Evolutionary conservation across 2,113 vertebrate genomes (phyloP).

Genomic region (Malurus alboscapulatus): DNA sequence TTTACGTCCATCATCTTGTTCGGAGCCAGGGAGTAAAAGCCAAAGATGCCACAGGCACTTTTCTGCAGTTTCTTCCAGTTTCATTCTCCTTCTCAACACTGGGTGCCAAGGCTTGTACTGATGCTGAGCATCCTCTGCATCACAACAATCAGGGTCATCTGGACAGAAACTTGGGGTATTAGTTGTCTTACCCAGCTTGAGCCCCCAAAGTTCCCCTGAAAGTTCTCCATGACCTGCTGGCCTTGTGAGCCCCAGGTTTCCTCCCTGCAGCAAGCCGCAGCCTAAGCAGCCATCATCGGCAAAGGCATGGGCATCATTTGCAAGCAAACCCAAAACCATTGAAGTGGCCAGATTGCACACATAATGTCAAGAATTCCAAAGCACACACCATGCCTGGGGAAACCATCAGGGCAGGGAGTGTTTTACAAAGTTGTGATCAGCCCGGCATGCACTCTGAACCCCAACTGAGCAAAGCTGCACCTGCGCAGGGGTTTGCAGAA

Average conservation of each 20-base stretch:
- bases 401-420: not conserved
- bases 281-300: rapidly evolving
- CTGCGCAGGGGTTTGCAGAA: rapidly evolving
- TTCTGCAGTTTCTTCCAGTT: not conserved
- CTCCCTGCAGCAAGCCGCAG: not conserved
- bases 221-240: not conserved
- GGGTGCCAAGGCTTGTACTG: not conserved
- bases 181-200: not conserved
- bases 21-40: not conserved
- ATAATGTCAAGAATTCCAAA: rapidly evolving
- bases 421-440: not conserved
- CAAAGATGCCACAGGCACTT: not conserved
- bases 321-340: not conserved
- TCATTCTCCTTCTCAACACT: not conserved
- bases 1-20: not conserved
- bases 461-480: not conserved
- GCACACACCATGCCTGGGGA: not conserved
- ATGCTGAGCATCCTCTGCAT: not conserved
- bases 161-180: not conserved
- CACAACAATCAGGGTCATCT: rapidly evolving
- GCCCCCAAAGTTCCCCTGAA: not conserved
- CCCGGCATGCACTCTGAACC: rapidly evolving
- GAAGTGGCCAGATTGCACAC: not conserved
- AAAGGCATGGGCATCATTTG: not conserved
- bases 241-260: not conserved